Percentiles rank a stretch among this genome's conserved stretches.
Conservation (phyloP, 2,113 vertebrate genomes). For the Pseudorectes ferrugineus region DNA sequence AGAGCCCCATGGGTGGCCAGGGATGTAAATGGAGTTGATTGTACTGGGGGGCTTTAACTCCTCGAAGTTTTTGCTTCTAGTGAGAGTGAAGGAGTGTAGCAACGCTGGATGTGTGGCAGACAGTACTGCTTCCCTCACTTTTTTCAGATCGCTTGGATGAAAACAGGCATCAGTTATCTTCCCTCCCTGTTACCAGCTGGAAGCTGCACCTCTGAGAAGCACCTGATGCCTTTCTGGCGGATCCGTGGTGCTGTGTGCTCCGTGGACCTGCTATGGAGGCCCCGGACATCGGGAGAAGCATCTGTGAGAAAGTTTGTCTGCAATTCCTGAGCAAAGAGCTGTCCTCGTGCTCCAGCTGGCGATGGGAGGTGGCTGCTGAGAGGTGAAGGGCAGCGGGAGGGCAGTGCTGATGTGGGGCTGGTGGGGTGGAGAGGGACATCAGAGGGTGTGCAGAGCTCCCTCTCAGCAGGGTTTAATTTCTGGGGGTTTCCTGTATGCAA, state of each 20-base stretch:
- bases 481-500: not conserved
- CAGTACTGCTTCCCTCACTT: not conserved
- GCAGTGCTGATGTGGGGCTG: not conserved
- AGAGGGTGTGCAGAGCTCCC: not conserved
- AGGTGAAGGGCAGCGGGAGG: not conserved
- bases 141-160: not conserved
- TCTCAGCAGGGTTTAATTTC: not conserved
- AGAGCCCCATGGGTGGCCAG: not conserved
- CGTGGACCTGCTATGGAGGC: fast-evolving
- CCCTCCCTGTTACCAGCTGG: not conserved
- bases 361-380: not conserved
- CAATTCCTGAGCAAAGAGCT: not conserved
- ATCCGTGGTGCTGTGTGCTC: not conserved
- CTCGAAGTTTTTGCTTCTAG: not conserved
- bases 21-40: not conserved
- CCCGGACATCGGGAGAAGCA: not conserved
- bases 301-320: not conserved
- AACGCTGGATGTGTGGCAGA: fast-evolving
- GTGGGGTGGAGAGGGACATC: not conserved
- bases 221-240: not conserved
- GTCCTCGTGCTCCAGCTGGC: not conserved
- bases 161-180: not conserved
- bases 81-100: not conserved
- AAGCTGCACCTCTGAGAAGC: not conserved
- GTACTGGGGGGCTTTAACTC: not conserved